Base-by-base conservation (phyloP, 2,113 vertebrate species). In the Electrona antarctica region DNA sequence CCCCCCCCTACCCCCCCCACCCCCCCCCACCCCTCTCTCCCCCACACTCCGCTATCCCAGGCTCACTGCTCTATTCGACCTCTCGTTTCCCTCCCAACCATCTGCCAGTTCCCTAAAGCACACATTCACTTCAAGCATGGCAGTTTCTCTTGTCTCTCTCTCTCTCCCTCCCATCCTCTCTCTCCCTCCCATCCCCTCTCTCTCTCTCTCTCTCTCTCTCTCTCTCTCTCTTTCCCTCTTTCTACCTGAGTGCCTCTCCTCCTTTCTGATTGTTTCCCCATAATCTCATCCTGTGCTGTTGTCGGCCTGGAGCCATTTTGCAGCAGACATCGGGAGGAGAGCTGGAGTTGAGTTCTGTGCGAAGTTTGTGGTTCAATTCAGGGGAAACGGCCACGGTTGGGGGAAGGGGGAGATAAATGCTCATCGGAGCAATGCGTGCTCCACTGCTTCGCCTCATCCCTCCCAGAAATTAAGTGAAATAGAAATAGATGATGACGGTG, bases 31-130 rank as follows among this genome's bases (percentile, higher is more conserved):
- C 62, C 15, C n/a, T 15, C 66, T 56, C 14, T 46, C n/a, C 8
- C 14, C 52, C 41, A 3, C 8, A 7, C 41, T 3, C 49, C 33
- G 4, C 58, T 15, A n/a, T 21, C 50, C 45, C 29, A 41, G 79
- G 69, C 73, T 79, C 71, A 50, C 65, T 67, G 68, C 79, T 79
- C 62, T 77, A 80, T 85, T 73, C 78, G 78, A 83, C 85, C 84
- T 87, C 82, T 85, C 77, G 81, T 82, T 87, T 75, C 9, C 70
- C 47, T 80, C 79, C 68, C 59, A 54, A 79, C 89, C 89, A 90
- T 91, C 87, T 91, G 88, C 78, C 78, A 82, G 72, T 78, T 82
- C 88, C 89, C 87, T 82, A 81, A 83, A 91, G 87, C 87, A 76
- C 71, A 75, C 73, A 68, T 78, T 80, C 83, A 88, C 83, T 85